Conservation (phyloP, 2,888 invertebrate genomes). For the Lasioglossum zephyrum region DNA sequence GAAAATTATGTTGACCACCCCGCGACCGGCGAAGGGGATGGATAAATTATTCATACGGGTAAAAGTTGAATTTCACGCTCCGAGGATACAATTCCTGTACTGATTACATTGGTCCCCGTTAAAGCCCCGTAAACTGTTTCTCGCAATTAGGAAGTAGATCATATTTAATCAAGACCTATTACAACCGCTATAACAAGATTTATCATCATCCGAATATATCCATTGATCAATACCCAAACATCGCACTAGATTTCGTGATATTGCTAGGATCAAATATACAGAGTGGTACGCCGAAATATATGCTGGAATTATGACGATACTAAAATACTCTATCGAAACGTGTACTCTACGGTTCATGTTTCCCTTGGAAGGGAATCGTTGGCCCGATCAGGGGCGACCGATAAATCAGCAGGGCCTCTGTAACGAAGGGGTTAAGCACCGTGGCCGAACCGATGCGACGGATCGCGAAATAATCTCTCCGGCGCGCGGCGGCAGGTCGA, state of each 20-base stretch:
- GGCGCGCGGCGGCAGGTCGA: neutral
- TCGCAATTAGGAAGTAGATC: neutral
- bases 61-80: slow-evolving; percentile 8
- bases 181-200: neutral
- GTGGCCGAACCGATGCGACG: neutral
- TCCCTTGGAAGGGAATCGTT: no score
- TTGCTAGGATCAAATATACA: neutral
- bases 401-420: slow-evolving; percentile 4
- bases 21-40: neutral
- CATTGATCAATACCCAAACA: neutral
- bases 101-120: neutral
- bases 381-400: neutral
- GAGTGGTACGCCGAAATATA: neutral
- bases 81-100: neutral
- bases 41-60: slow-evolving; percentile 17
- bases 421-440: slow-evolving; percentile 9
- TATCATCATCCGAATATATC: slow-evolving; percentile 1
- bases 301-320: no score
- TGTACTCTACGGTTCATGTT: no score
- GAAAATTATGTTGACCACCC: slow-evolving; percentile 6
- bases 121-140: neutral
- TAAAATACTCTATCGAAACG: no score
- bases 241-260: neutral
- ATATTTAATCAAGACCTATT: neutral
- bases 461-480: slow-evolving; percentile 3